Base-by-base conservation (phyloP, 23 tunicate genomes). In the Ascidia mentula region DNA sequence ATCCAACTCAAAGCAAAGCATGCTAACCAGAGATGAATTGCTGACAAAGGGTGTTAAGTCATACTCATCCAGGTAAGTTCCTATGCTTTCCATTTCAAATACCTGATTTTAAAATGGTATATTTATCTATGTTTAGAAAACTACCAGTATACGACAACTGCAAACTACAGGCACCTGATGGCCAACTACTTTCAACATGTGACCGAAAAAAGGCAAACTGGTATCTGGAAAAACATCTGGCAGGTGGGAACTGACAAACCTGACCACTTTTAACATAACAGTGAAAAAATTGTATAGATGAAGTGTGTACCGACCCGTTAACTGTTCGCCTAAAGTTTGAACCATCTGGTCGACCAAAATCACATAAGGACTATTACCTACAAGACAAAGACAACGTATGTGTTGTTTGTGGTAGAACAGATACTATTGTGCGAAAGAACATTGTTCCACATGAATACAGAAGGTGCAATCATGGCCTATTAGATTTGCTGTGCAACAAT, bases 391-490 rank as follows among this genome's bases (percentile, higher is more conserved):
- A 86, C 36, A 95, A 95, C 72, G 79, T 76, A 69, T 95, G 99
- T 76, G 99, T 95, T 30, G 99, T 95, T 24, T 95, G 99, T 76
- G 92, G 92, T 0, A 37, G 75, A 15, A 37, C 40, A 33, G 89
- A 77, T 8, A 38, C 87, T 1, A 82, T 89, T 69, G 89, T 90
- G 70, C 72, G 92, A 24, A 95, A 95, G 71, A 95, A 95, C 65
- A 82, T 95, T 18, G 84, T 95, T 0, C 99, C 99, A 6, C 95
- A 86, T 53, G 99, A 95, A 60, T 95, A 95, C 61, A 82, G 96
- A 79, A 90, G 86, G 98, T 93, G n/a, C 26, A 80, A 69, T 74
- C 69, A 6, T 37, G 6, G 39, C 18, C 18, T 46, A 20, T 46
- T 18, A 18, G 18, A 46, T 17, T 46, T 45, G 18, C 60, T 45